phyloP scores from a whole-genome alignment of 2,113 vertebrate species.

The Vicugna pacos region DNA sequence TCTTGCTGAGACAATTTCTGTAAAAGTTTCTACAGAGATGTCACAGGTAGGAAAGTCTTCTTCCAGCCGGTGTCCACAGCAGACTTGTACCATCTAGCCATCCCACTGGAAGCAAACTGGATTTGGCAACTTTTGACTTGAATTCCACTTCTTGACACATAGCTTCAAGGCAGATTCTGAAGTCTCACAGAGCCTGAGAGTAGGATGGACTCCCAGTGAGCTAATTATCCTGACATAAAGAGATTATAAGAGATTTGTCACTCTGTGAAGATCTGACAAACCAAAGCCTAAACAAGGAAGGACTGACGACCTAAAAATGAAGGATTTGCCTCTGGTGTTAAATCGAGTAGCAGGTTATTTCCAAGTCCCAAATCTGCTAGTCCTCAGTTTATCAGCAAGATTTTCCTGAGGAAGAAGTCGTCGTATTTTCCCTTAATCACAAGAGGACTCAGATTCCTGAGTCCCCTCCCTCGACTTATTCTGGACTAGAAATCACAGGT shows the following conservation, averaged over 20 bases:
- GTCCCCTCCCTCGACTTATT: slow-evolving; percentile 52
- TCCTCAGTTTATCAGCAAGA: slow-evolving; percentile 64
- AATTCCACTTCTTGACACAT: slow-evolving; percentile 62
- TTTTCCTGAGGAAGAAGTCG: slow-evolving; percentile 71
- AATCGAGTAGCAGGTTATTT: slow-evolving; percentile 42
- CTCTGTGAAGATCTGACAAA: slow-evolving; percentile 58
- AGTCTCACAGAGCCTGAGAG: slow-evolving; percentile 66
- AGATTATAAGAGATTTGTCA: slow-evolving; percentile 3
- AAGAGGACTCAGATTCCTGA: slow-evolving; percentile 66
- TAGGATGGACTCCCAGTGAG: slow-evolving; percentile 4
- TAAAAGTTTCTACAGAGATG: slow-evolving; percentile 49
- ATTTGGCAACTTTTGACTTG: slow-evolving; percentile 69
- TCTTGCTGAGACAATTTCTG: slow-evolving; percentile 35
- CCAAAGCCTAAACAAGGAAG: slow-evolving; percentile 56
- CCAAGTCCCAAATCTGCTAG: slow-evolving; percentile 58
- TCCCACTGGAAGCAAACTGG: slow-evolving; percentile 11
- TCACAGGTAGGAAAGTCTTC: slow-evolving; percentile 42
- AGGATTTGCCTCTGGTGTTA: slow-evolving; percentile 59
- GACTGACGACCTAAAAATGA: slow-evolving; percentile 53
- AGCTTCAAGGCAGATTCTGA: slow-evolving; percentile 60
- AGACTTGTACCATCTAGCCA: slow-evolving; percentile 53
- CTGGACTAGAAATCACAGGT: slow-evolving; percentile 63
- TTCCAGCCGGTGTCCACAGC: slow-evolving; percentile 40
- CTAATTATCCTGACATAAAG: slow-evolving; percentile 44
- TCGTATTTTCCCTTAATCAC: slow-evolving; percentile 38